Percentiles rank a stretch among this genome's conserved stretches.
Evolutionary conservation across 2,113 vertebrate species (phyloP).

Genomic region (Chauna torquata): DNA sequence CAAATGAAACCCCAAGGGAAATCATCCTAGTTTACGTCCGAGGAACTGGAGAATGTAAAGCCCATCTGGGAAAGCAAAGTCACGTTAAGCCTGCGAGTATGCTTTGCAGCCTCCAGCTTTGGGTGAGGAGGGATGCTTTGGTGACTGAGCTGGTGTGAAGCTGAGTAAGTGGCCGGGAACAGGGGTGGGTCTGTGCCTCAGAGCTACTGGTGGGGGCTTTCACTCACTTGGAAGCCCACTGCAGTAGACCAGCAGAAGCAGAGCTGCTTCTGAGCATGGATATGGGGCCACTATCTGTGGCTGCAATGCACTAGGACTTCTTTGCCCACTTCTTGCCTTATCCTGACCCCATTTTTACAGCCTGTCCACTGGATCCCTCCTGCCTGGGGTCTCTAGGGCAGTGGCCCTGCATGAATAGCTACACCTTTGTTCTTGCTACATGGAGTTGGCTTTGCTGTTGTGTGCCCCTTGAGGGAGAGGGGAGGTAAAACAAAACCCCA

Average conservation of each 20-base stretch:
- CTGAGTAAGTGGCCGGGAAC: neutral
- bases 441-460: neutral
- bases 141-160: neutral
- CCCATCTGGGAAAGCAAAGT: neutral
- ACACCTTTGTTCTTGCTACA: neutral
- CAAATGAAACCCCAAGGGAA: neutral
- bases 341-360: neutral
- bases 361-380: neutral
- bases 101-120: neutral
- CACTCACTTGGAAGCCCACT: accelerated
- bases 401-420: neutral
- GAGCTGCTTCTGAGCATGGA: neutral
- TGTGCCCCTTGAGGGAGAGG: neutral
- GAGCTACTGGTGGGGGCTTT: neutral
- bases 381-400: neutral
- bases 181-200: neutral
- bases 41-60: neutral
- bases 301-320: neutral
- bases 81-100: neutral
- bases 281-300: neutral
- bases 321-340: neutral
- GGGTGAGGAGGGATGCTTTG: neutral
- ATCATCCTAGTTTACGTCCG: neutral
- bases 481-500: neutral
- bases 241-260: neutral